Evolutionary conservation across 2,113 vertebrate species (phyloP).

Genomic region (Pituophis catenifer): DNA sequence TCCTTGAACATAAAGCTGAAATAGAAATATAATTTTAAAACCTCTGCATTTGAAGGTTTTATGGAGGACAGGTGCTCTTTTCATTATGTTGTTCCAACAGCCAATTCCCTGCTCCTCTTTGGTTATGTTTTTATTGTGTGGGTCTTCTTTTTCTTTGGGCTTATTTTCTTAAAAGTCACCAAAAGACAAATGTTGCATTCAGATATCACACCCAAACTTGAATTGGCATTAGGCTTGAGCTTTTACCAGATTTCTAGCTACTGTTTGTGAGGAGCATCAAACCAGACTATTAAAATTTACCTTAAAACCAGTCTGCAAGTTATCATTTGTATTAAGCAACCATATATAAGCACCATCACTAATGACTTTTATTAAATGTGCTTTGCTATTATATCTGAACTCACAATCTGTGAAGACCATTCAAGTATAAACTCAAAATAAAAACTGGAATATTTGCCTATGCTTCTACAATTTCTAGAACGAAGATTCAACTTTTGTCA

Average conservation of each 20-base stretch:
- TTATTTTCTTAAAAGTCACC: conserved; percentile 2
- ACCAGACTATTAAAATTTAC: neutral
- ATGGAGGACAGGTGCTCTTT: conserved; percentile 22
- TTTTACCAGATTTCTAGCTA: neutral
- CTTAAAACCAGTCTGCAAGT: neutral
- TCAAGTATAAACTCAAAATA: neutral
- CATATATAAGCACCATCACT: neutral
- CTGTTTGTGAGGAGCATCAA: neutral
- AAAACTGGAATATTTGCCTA: neutral
- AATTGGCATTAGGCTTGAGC: neutral
- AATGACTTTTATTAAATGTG: neutral
- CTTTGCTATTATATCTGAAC: neutral
- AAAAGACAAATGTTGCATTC: neutral
- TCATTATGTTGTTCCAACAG: conserved; percentile 14
- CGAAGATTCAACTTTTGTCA: neutral
- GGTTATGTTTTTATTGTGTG: neutral
- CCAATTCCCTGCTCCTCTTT: conserved; percentile 6
- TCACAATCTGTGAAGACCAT: neutral
- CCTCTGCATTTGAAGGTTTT: conserved; percentile 24
- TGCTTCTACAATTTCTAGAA: neutral
- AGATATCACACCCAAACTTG: neutral
- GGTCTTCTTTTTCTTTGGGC: neutral
- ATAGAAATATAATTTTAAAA: conserved; percentile 38
- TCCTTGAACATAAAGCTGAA: conserved; percentile 33
- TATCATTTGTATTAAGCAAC: neutral